Evolutionary conservation across 2,888 invertebrate genomes (phyloP).

Genomic region (Aleiodes testaceus): DNA sequence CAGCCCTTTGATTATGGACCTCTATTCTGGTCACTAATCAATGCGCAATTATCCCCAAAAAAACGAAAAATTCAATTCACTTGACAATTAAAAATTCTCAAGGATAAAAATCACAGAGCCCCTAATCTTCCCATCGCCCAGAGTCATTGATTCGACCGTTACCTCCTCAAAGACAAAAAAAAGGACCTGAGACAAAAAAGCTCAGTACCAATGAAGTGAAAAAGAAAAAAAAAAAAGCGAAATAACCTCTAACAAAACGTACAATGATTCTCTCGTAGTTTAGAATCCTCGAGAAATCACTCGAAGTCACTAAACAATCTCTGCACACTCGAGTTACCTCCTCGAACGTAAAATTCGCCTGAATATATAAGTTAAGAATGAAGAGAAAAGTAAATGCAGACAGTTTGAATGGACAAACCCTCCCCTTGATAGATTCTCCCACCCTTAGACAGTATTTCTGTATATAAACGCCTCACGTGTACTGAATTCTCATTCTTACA

Average conservation of each 20-base stretch:
- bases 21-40: constrained; percentile 9
- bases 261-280: constrained; percentile 42
- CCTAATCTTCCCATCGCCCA: constrained; percentile 17
- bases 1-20: constrained; percentile 12
- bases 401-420: not conserved
- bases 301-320: constrained; percentile 68
- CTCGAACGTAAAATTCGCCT: constrained; percentile 23
- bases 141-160: constrained; percentile 32
- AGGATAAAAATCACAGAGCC: not conserved
- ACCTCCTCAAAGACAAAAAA: constrained; percentile 18
- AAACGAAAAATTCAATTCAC: no score
- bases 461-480: constrained; percentile 40
- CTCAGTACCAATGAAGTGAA: not conserved
- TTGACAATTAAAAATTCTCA: no score
- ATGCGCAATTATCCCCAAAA: not conserved
- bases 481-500: constrained; percentile 48
- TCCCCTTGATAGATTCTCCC: constrained; percentile 3
- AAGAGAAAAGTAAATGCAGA: no score
- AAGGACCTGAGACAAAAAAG: not conserved
- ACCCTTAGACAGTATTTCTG: constrained; percentile 38
- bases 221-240: not conserved
- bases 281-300: constrained; percentile 60
- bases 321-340: constrained; percentile 61
- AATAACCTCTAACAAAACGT: constrained; percentile 17
- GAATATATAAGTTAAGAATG: no score